A percentile compares a stretch with the other conserved stretches of the same genome.
Evolutionary conservation across 2,888 invertebrate species (phyloP).

Genomic region (Omphaloscelis lunosa): DNA sequence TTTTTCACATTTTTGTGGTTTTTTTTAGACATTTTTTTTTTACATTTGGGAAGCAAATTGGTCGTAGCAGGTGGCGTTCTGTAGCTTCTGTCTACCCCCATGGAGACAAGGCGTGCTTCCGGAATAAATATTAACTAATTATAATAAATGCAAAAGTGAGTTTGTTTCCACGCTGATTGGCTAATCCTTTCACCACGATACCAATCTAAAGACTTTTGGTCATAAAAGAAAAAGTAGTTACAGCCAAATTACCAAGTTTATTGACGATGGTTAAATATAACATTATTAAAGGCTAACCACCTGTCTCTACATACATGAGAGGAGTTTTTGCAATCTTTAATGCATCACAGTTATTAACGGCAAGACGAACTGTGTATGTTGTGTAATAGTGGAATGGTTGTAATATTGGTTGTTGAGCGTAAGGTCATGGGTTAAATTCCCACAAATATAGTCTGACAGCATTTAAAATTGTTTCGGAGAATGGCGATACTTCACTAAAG

Average conservation of each 20-base stretch:
- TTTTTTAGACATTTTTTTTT: no score
- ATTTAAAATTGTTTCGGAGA: neutral
- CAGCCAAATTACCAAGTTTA: neutral
- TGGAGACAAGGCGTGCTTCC: no score
- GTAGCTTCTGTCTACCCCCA: neutral
- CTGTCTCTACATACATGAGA: conserved; percentile 19
- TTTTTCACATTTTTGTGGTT: no score
- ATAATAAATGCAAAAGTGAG: no score
- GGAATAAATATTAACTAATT: no score
- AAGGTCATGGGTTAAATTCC: conserved; percentile 35
- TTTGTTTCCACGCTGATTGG: no score
- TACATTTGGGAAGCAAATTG: no score
- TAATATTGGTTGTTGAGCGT: neutral
- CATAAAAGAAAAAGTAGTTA: conserved; percentile 16
- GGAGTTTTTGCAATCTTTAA: conserved; percentile 46
- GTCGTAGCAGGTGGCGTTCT: no score
- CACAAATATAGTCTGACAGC: neutral
- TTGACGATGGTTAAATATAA: conserved; percentile 13
- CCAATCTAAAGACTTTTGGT: no score
- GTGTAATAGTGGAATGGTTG: conserved; percentile 26
- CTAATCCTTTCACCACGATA: no score
- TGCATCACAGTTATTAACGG: conserved; percentile 39
- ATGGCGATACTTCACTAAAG: neutral
- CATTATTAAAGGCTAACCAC: conserved; percentile 30
- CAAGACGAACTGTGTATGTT: neutral